Evolutionary conservation across 2,113 vertebrate species (phyloP).

Genomic region (Serilophus lunatus): DNA sequence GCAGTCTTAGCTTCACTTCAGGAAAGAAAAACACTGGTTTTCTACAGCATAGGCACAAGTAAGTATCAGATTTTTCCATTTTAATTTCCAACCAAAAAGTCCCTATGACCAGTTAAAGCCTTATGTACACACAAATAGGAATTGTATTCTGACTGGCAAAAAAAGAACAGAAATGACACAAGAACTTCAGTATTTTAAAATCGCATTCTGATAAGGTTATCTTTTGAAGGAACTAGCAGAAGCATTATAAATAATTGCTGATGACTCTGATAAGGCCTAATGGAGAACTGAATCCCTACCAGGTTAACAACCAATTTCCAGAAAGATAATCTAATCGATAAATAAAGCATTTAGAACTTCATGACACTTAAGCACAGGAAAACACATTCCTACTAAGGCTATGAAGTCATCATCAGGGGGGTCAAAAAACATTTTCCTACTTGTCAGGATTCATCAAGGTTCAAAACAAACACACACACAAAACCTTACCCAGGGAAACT

Average conservation of each 20-base stretch:
- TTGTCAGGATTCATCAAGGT: background rate
- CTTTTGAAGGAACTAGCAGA: background rate
- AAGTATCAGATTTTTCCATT: background rate
- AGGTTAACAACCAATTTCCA: background rate
- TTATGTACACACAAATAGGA: background rate
- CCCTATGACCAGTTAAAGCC: background rate
- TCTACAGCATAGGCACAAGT: background rate
- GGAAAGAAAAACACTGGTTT: background rate
- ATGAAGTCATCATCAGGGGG: rapidly evolving
- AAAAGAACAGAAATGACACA: background rate
- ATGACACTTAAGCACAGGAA: background rate
- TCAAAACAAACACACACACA: background rate
- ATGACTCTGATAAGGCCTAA: background rate
- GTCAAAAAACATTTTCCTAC: background rate
- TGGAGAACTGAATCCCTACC: background rate
- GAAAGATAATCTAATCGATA: background rate
- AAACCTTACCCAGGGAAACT: background rate
- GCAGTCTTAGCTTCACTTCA: background rate
- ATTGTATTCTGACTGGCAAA: background rate
- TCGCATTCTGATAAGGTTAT: background rate
- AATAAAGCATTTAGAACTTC: background rate
- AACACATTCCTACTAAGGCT: background rate
- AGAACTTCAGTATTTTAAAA: background rate
- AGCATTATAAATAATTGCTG: background rate
- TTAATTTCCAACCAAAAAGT: background rate